Evolutionary conservation across 2,888 invertebrate species (phyloP), one percentile per base, ranked within the genome.

Genomic region (Agriopis leucophaearia): DNA sequence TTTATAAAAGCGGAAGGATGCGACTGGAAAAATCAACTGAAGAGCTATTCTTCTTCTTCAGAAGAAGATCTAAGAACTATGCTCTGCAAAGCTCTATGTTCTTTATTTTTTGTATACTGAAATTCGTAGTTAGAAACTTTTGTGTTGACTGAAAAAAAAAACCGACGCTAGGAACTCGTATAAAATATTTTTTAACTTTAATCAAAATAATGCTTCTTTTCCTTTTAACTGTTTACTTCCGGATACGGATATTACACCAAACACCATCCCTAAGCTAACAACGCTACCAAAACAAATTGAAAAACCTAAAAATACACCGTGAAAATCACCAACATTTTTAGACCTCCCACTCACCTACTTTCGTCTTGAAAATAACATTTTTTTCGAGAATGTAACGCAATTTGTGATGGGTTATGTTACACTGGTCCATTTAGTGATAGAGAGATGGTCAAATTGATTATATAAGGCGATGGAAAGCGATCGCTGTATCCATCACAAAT

Each of bases 381-480:
- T 54, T 40, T 16, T 10, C n/a, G 16, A 35, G 40, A 35, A n/a
- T 36, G 52, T 44, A 59, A 40, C 13, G n/a, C 8, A 27, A 67
- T 54, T 62, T 66, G 64, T 66, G 66, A 59, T 44, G 63, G 70
- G 38, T 64, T 69, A 51, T 27, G 58, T 8, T 58, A 68, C 8
- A 44, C 51, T 65, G 71, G 68, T 18, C 45, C 50, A 40, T 38
- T 60, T 68, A 63, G 51, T 63, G 66, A 64, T 64, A 61, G 64
- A 69, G 65, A 65, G 68, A 54, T 75, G 76, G 74, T 74, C 72
- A 70, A 80, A 80, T 79, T 79, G 80, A 80, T 80, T 79, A 74
- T 78, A 72, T 68, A 75, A 78, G 78, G 72, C 74, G 76, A 74
- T 74, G 64, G 78, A 72, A 74, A 77, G 73, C 69, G 74, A 78